Conservation (phyloP, 35 echinoderm and acorn worm genomes). For the Stichopus chloronotus region DNA sequence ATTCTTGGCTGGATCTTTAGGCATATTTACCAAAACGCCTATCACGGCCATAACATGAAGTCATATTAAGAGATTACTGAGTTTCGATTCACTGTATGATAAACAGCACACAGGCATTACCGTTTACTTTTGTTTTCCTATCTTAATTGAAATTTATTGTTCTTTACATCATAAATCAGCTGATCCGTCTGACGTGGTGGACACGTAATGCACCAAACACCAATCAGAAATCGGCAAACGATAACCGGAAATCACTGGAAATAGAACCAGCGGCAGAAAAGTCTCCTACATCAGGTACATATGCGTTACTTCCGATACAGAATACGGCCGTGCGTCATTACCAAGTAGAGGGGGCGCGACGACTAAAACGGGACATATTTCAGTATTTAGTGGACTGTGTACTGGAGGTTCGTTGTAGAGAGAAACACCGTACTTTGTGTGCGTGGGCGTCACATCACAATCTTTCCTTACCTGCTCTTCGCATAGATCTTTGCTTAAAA, state of each 20-base stretch:
- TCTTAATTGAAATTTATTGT: neutral
- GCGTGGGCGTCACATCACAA: too few species aligned
- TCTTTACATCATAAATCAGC: conserved; percentile 1
- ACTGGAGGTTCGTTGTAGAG: neutral
- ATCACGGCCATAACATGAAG: neutral
- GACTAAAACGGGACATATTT: neutral
- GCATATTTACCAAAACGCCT: neutral
- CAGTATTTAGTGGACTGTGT: neutral
- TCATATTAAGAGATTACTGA: neutral
- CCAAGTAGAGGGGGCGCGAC: neutral
- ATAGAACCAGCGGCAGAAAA: neutral
- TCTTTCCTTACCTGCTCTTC: too few species aligned
- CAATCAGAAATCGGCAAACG: neutral
- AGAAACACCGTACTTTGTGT: too few species aligned
- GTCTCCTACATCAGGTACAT: neutral
- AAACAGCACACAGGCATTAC: neutral
- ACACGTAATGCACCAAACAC: conserved; percentile 26
- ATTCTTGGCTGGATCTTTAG: neutral
- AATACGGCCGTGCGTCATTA: neutral
- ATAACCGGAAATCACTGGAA: neutral
- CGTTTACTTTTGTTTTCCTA: neutral
- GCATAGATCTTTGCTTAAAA: too few species aligned
- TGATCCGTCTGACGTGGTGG: conserved; percentile 39
- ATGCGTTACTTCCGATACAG: too few species aligned
- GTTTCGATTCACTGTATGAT: neutral